phyloP scores from a whole-genome alignment of 2,888 invertebrate species.

The Phasia obesa region DNA sequence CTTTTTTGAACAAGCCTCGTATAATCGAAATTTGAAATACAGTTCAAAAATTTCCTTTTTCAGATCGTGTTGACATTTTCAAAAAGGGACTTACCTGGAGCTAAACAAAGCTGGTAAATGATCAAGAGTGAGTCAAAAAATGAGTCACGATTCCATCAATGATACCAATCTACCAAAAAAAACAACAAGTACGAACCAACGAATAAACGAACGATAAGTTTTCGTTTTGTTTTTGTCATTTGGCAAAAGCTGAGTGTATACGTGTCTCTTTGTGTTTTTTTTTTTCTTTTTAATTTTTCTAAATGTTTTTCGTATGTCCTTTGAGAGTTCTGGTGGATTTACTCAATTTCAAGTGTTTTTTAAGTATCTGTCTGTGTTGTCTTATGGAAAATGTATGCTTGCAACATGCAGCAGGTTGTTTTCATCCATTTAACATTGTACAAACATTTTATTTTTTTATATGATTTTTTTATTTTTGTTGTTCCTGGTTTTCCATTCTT shows the following conservation, averaged over 20 bases:
- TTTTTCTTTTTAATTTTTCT: no score
- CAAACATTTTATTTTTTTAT: slow-evolving; percentile 31
- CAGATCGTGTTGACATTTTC: no score
- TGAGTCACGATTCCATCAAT: no score
- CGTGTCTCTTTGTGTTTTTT: slow-evolving; percentile 18
- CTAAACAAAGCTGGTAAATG: no score
- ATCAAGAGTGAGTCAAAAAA: no score
- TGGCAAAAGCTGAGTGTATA: slow-evolving; percentile 40
- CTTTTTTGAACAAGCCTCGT: no score
- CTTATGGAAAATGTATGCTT: slow-evolving; percentile 12
- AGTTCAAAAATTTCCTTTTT: no score
- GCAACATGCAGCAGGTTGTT: slow-evolving; percentile 71
- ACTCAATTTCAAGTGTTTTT: slow-evolving; percentile 61
- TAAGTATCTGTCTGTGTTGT: slow-evolving; percentile 37
- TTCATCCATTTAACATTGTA: slow-evolving; percentile 39
- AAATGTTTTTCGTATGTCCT: slow-evolving; percentile 52
- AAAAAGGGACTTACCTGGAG: no score
- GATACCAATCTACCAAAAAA: background rate
- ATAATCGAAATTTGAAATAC: no score
- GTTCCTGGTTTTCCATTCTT: slow-evolving; percentile 25
- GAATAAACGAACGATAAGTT: slow-evolving; percentile 11
- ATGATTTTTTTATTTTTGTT: slow-evolving; percentile 42
- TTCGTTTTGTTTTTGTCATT: slow-evolving; percentile 20
- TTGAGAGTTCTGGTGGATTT: slow-evolving; percentile 60
- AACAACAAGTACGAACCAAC: background rate